Base-by-base conservation (phyloP, 2,888 invertebrate species). In the Caenorhabditis plicata region DNA sequence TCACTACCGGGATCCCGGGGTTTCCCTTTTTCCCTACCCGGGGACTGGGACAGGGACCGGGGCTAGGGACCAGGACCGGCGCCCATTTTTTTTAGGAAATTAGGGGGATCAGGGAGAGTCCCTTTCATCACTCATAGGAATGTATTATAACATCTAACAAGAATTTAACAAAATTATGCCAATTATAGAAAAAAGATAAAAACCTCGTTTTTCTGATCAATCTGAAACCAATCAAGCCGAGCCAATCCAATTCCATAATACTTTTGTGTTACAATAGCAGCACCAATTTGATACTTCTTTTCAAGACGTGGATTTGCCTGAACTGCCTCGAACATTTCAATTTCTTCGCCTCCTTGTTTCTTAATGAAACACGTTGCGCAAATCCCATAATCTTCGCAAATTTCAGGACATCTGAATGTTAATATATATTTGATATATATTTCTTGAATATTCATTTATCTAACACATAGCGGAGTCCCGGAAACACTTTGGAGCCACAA, bases 401-500 rank as follows among this genome's bases (percentile, higher is more conserved):
- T 56, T 29, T 62, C 62, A 19, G 62, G 56, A 36, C 62, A 62
- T 11, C 62, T 62, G 3, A 15, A 20, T 27, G 7, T n/a, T 45
- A 4, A 17, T 20, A 22, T 27, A 35, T 40, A 35, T 17, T 17
- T 7, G 19, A 29, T 8, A 7, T 25, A 4, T 38, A 9, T 29
- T 27, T 2, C 11, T 15, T 2, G 7, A 29, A 43, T 31, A 55
- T 56, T 49, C 27, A n/a, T n/a, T n/a, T n/a, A n/a, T n/a, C n/a
- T n/a, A n/a, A 63, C 63, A 63, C 49, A 43, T 63, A 63, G n/a
- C 63, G 53, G 20, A 63, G 40, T 35, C 63, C 63, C 31, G 63
- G 63, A 45, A 63, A 63, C 41, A 55, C 53, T 53, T 50, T 51
- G n/a, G 63, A 52, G 31, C 63, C 56, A 46, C 63, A 63, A 42